These are phyloP conservation scores for Misgurnus mizolepis DNA, from an alignment of 2,113 vertebrate genomes.

Conservation along the genomic window DNA sequence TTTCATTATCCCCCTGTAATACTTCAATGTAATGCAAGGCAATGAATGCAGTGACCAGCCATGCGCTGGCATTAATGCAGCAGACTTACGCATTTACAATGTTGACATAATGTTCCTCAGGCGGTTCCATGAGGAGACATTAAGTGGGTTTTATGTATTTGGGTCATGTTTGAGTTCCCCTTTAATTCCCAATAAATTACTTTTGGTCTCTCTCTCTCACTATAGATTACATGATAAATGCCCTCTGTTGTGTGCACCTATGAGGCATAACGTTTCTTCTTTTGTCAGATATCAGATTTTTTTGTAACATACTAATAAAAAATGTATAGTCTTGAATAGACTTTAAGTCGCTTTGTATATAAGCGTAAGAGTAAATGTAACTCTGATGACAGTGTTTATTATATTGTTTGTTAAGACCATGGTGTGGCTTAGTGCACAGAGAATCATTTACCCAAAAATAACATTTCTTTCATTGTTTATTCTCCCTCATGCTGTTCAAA, in stretches of 20 bases:
- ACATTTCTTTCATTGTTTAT: no score
- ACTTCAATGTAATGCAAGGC: neutral
- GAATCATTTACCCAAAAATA: no score
- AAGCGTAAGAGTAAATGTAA: no score
- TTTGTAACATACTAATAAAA: neutral
- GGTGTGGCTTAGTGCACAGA: no score
- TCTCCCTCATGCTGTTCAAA: no score
- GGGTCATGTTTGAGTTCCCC: constrained; percentile 43
- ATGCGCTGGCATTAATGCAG: constrained; percentile 22
- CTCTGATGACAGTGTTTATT: no score
- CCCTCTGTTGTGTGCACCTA: constrained; percentile 71
- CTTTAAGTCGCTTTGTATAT: no score
- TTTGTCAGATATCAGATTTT: constrained; percentile 1
- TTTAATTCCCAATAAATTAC: constrained; percentile 45
- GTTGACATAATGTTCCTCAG: constrained; percentile 43
- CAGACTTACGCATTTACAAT: constrained; percentile 17
- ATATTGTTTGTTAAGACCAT: no score
- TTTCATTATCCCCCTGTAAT: neutral
- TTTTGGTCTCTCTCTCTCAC: constrained; percentile 43
- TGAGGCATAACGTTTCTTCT: constrained; percentile 61
- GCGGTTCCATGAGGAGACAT: constrained; percentile 1
- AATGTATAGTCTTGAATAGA: no score
- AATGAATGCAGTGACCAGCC: constrained; percentile 8
- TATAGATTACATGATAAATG: constrained; percentile 76
- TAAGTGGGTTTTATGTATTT: constrained; percentile 48